phyloP scores from a whole-genome alignment of 2,797 vertebrate species.

The Malacoraja senta region DNA sequence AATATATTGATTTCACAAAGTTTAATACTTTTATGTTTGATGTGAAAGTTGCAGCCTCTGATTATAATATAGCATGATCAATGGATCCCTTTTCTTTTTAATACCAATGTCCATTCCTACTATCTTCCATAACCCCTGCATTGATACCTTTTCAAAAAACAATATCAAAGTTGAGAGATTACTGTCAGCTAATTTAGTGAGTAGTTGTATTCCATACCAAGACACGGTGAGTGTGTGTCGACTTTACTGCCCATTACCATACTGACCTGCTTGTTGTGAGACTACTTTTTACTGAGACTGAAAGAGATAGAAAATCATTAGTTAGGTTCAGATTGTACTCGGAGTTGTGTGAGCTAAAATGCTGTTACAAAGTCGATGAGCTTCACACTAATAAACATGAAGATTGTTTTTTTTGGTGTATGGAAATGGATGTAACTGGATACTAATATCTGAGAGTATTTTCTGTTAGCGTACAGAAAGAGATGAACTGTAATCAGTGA shows the following conservation, averaged over 20 bases:
- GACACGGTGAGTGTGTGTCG: background rate
- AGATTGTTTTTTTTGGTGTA: background rate
- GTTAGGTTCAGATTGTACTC: background rate
- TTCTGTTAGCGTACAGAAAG: background rate
- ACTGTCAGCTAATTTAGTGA: background rate
- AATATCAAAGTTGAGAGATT: background rate
- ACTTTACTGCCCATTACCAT: no score
- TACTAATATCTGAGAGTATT: background rate
- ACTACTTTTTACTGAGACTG: no score
- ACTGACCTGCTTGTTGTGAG: background rate
- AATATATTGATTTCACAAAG: constrained; percentile 34
- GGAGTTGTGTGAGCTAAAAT: background rate
- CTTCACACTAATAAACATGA: background rate
- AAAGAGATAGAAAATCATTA: no score
- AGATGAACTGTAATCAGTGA: no score
- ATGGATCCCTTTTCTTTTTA: constrained; percentile 9
- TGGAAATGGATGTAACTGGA: no score
- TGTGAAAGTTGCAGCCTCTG: background rate
- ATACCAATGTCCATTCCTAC: background rate
- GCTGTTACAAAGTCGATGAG: background rate
- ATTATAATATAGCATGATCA: background rate
- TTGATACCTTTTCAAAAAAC: background rate
- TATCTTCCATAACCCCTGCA: background rate
- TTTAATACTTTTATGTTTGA: background rate
- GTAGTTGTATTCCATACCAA: background rate